Conservation (phyloP, 2,113 vertebrate species). For the Cryptoleucopteryx plumbea region DNA sequence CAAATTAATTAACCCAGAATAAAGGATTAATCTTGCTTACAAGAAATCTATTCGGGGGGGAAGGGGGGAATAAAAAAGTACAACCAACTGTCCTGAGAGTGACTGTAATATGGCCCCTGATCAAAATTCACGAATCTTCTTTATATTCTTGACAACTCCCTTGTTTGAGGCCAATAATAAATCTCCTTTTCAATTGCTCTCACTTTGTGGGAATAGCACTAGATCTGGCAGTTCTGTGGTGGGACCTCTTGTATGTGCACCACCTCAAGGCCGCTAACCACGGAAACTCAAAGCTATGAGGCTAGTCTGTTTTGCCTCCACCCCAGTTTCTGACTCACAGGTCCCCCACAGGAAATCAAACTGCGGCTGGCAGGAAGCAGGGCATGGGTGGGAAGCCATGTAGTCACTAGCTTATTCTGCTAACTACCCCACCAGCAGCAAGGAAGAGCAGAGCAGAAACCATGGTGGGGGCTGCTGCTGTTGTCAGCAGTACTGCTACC, state of each 20-base stretch:
- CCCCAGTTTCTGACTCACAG: background rate
- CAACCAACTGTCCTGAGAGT: background rate
- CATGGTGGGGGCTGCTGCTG: background rate
- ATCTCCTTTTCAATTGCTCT: background rate
- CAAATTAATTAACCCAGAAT: background rate
- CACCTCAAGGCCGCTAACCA: background rate
- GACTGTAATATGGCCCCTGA: background rate
- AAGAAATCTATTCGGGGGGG: background rate
- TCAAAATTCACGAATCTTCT: background rate
- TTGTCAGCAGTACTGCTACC: background rate
- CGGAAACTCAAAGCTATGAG: background rate
- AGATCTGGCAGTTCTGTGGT: background rate
- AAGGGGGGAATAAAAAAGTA: background rate
- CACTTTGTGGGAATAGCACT: background rate
- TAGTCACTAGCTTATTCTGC: background rate
- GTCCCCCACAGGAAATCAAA: background rate
- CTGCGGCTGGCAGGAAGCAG: background rate
- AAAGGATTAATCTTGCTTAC: background rate
- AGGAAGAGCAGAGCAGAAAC: background rate
- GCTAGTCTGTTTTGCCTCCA: background rate
- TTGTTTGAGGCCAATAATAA: background rate
- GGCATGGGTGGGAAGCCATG: background rate
- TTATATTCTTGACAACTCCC: background rate
- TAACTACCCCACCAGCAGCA: background rate
- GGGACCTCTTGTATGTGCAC: background rate